These are phyloP conservation scores for Onychostruthus taczanowskii DNA, from an alignment of 2,113 vertebrate genomes.

Conservation along the genomic window DNA sequence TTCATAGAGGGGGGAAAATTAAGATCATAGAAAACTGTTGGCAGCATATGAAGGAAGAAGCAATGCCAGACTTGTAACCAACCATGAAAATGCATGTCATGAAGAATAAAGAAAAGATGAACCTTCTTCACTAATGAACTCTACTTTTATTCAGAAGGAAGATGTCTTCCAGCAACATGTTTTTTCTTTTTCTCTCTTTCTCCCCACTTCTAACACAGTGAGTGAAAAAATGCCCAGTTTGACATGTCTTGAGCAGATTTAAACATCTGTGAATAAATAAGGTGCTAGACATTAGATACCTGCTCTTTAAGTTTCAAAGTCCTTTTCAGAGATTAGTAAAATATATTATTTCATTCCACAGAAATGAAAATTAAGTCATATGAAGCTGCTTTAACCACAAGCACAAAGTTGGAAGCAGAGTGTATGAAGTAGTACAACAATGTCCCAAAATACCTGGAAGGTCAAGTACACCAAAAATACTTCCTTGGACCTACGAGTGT, in stretches of 20 bases:
- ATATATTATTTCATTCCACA: neutral
- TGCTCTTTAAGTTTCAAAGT: neutral
- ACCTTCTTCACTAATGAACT: constrained; percentile 20
- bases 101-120: constrained; percentile 51
- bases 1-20: neutral
- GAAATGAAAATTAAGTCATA: neutral
- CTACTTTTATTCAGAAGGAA: constrained; percentile 30
- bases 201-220: neutral
- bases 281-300: neutral
- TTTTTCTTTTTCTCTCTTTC: constrained; percentile 5
- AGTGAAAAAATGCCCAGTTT: neutral
- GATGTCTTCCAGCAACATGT: constrained; percentile 31
- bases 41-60: constrained; percentile 50
- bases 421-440: fast-evolving
- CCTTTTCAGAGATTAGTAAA: neutral
- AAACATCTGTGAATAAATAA: constrained; percentile 28
- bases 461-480: neutral
- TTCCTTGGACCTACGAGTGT: neutral
- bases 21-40: constrained; percentile 49
- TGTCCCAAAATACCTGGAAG: neutral
- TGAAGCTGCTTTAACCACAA: neutral
- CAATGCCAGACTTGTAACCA: constrained; percentile 59
- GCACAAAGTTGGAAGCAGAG: neutral
- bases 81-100: constrained; percentile 52
- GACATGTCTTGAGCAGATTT: neutral